These are phyloP conservation scores for Prochilodus magdalenae DNA, from an alignment of 2,113 vertebrate genomes.

Conservation along the genomic window DNA sequence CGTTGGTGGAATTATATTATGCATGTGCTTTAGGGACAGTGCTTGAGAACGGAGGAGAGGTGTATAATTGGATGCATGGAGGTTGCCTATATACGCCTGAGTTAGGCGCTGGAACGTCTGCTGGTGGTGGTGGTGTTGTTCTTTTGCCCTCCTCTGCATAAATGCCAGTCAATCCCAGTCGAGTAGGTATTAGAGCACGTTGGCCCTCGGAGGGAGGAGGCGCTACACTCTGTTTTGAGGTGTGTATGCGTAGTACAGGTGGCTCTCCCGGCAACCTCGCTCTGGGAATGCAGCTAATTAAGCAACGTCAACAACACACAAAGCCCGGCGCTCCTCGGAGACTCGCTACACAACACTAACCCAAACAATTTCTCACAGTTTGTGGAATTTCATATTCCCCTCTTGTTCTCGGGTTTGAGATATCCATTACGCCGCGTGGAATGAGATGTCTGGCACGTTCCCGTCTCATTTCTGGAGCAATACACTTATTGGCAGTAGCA, in stretches of 20 bases:
- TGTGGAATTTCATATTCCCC: slow-evolving; percentile 53
- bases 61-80: neutral
- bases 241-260: slow-evolving; percentile 69
- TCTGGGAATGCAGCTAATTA: slow-evolving; percentile 79
- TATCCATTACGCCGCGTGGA: slow-evolving; percentile 54
- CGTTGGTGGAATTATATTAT: neutral
- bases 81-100: neutral
- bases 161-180: slow-evolving; percentile 70
- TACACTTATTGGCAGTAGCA: slow-evolving; percentile 58
- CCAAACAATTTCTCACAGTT: slow-evolving; percentile 30
- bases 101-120: slow-evolving; percentile 61
- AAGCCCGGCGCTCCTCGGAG: slow-evolving; percentile 67
- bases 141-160: slow-evolving; percentile 61
- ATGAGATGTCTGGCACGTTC: slow-evolving; percentile 57
- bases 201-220: slow-evolving; percentile 64
- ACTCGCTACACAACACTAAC: slow-evolving; percentile 50
- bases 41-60: slow-evolving; percentile 3
- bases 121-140: slow-evolving; percentile 60
- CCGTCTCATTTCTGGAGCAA: slow-evolving; percentile 52
- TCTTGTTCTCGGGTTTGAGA: slow-evolving; percentile 40
- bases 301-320: slow-evolving; percentile 73
- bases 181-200: slow-evolving; percentile 70
- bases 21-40: no score
- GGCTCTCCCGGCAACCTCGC: slow-evolving; percentile 60
- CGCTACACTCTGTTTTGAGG: slow-evolving; percentile 71